Evolutionary conservation across 2,113 vertebrate genomes (phyloP).

Genomic region (Odocoileus virginianus): DNA sequence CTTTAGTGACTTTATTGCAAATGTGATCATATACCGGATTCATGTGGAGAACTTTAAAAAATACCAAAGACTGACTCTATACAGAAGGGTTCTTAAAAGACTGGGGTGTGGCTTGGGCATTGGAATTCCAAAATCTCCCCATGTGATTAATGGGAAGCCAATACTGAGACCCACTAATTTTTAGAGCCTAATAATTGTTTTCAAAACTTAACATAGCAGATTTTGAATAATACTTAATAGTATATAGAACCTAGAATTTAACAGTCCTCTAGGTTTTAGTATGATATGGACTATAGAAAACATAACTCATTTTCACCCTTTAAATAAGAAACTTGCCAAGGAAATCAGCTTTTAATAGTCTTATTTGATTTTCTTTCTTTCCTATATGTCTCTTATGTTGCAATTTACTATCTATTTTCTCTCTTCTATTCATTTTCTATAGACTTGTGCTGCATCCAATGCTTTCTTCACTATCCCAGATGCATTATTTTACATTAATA

Average conservation of each 20-base stretch:
- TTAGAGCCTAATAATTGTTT: neutral
- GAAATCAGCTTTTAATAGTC: neutral
- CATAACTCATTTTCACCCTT: neutral
- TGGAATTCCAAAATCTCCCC: neutral
- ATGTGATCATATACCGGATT: neutral
- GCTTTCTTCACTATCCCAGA: neutral
- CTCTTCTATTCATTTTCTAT: neutral
- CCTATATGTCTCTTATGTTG: neutral
- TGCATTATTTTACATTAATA: constrained; percentile 20
- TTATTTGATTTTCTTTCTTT: constrained; percentile 10
- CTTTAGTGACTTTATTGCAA: neutral
- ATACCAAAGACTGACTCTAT: neutral
- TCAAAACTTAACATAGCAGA: neutral
- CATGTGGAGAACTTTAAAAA: neutral
- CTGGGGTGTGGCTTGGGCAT: accelerated
- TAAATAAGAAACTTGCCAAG: neutral
- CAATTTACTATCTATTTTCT: neutral
- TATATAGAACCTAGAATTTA: neutral
- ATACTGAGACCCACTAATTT: neutral
- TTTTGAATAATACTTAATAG: neutral
- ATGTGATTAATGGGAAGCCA: neutral
- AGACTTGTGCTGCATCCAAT: neutral
- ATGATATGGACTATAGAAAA: neutral
- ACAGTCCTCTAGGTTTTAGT: neutral
- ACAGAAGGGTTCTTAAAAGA: neutral